Evolutionary conservation across 1,140 invertebrate species (phyloP).

Genomic region (Ips nitidus): DNA sequence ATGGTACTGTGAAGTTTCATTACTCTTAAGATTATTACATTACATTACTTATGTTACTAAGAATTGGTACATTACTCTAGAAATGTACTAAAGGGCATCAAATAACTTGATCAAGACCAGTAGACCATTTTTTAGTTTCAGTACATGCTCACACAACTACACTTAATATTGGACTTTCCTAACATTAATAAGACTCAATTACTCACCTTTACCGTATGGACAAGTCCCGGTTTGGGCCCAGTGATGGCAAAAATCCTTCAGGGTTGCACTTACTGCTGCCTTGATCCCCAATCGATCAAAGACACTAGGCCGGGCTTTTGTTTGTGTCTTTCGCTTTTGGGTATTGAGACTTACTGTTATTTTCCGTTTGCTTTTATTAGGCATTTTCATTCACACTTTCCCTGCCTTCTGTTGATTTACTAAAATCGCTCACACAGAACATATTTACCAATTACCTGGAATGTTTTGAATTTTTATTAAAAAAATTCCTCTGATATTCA

Average conservation of each 20-base stretch:
- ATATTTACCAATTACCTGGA: slow-evolving; percentile 17
- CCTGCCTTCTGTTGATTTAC: slow-evolving; percentile 15
- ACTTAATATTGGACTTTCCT: neutral
- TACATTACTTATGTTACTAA: neutral
- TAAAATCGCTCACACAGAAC: slow-evolving; percentile 22
- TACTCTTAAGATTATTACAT: neutral
- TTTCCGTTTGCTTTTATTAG: slow-evolving; percentile 76
- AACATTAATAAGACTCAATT: neutral
- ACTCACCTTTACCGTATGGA: slow-evolving; percentile 64
- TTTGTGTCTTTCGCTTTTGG: slow-evolving; percentile 64
- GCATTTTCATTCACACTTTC: slow-evolving; percentile 59
- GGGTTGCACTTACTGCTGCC: slow-evolving; percentile 56
- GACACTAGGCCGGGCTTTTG: slow-evolving; percentile 67
- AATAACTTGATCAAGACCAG: neutral
- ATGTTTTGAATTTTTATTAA: neutral
- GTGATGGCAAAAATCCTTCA: slow-evolving; percentile 69
- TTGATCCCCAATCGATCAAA: slow-evolving; percentile 78
- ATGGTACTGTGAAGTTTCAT: neutral
- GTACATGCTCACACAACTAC: neutral
- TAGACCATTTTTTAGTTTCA: neutral
- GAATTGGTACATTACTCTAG: neutral
- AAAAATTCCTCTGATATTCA: too few species aligned
- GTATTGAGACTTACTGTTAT: slow-evolving; percentile 70
- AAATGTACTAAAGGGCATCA: neutral
- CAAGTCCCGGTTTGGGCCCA: slow-evolving; percentile 74